These are phyloP conservation scores for Ophiothrix spiculata DNA, from an alignment of 35 echinoderm and acorn worm species.

Conservation along the genomic window DNA sequence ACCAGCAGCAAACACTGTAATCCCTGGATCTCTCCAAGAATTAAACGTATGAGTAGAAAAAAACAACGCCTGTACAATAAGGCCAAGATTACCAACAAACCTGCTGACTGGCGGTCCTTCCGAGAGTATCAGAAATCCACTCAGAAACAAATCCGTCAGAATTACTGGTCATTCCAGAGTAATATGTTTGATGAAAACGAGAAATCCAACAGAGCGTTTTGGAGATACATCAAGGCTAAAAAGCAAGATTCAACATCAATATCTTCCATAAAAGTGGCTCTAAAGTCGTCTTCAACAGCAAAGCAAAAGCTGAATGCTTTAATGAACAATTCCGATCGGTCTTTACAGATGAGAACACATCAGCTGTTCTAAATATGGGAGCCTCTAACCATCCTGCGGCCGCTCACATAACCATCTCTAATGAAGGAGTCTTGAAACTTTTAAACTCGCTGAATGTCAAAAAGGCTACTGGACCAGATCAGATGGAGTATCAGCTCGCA, in stretches of 20 bases:
- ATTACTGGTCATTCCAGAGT: background rate
- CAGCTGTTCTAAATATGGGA: too few species aligned
- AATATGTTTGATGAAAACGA: background rate
- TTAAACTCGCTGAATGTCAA: background rate
- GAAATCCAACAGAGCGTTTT: background rate
- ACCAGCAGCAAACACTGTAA: background rate
- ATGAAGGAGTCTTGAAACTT: conserved; percentile 7
- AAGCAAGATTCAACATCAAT: background rate
- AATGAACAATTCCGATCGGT: conserved; percentile 23
- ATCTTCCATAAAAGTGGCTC: background rate
- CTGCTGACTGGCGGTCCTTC: background rate
- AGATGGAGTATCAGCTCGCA: conserved; percentile 20
- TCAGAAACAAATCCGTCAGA: background rate
- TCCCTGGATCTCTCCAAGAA: background rate
- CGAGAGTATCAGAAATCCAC: background rate
- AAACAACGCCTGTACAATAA: background rate
- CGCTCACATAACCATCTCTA: conserved; percentile 3
- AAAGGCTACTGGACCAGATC: conserved; percentile 6
- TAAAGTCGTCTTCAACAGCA: background rate
- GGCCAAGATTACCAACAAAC: background rate
- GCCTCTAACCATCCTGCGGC: too few species aligned
- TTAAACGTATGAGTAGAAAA: background rate
- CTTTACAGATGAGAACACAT: conserved; percentile 17
- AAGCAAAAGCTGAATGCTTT: background rate
- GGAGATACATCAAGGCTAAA: background rate